Evolutionary conservation across 2,797 vertebrate species (phyloP), one percentile per base, ranked within the genome.

Genomic region (Chromobotia macracanthus): DNA sequence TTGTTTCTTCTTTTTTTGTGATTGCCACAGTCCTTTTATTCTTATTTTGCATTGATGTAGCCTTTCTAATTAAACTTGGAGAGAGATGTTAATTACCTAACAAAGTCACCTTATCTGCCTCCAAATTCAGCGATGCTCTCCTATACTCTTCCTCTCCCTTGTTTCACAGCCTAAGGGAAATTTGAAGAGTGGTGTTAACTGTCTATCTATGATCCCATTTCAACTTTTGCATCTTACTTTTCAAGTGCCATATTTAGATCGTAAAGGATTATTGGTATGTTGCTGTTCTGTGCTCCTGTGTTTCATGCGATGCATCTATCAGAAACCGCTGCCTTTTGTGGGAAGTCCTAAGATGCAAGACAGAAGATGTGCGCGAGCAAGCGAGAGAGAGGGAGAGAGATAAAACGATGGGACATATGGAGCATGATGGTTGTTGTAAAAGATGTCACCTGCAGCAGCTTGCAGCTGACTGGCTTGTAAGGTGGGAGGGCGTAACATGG

Each of bases 1-100:
- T 76, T 58, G 19, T 53, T 25, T n/a, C n/a, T n/a, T n/a, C 87
- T 88, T 84, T 75, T 86, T 89, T 89, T 92, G 90, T 90, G 87
- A 88, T 87, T 89, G 87, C 88, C 84, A 85, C 87, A 87, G 88
- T 93, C 89, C 85, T 93, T 93, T 94, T 91, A 92, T 91, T 88
- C 91, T 87, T 90, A 92, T 91, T 90, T 93, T 92, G 90, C 91
- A 92, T 92, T 92, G 92, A 93, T 94, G 93, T 92, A 91, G 92
- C 92, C 92, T 92, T 90, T 92, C 92, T 93, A 94, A 94, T 94
- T 94, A 94, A 93, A 93, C 91, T 92, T 90, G 89, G 91, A 91
- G 91, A 91, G 92, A 92, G 90, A 93, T 93, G 92, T 93, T 94
- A 94, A 94, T 94, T 94, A 94, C 92, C 92, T 92, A 93, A 93